Evolutionary conservation across 2,113 vertebrate species (phyloP), one percentile per base, ranked within the genome.

Genomic region (Xiphophorus couchianus): DNA sequence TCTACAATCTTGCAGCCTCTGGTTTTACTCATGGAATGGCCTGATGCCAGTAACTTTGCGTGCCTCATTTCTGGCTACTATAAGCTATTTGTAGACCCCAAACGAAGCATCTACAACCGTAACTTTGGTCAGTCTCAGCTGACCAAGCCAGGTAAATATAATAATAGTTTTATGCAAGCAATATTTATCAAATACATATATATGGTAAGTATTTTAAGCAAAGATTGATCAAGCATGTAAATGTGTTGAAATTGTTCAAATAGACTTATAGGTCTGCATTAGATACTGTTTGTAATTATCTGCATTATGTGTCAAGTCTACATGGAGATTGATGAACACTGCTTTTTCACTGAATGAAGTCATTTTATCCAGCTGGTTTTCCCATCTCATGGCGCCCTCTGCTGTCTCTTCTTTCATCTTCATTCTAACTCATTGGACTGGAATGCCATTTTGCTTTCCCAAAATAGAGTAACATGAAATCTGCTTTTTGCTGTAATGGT

Each of bases 1-100:
- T 30, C 73, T 58, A 84, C 74, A 62, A 48, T 80, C 85, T 58
- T 88, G 51, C 92, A 99, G 97, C 96, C 98, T 0, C 91, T 99
- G 87, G 96, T 99, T 76, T 85, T 99, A 85, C 94, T 99, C 81
- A 99, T 99, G 98, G 98, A 99, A 92, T 99, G 97, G 97, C 97
- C 97, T 0, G 98, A 99, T 91, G 97, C 97, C 86, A 97, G 96
- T 91, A 98, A 98, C 90, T 99, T 99, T 58, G 96, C 98, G 81
- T 97, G 97, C 90, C 95, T 99, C 77, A 97, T 98, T n/a, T 96
- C 98, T 2, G 97, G 97, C 83, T 99, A 99, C 94, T 99, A 96
- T 94, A 97, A 96, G 81, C 96, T 99, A 39, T 96, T 99, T 91
- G 96, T 98, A 90, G 98, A 99, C 92, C 96, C 97, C 81, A 98